Conservation (phyloP, 1,140 invertebrate genomes). For the Penaeus chinensis region DNA sequence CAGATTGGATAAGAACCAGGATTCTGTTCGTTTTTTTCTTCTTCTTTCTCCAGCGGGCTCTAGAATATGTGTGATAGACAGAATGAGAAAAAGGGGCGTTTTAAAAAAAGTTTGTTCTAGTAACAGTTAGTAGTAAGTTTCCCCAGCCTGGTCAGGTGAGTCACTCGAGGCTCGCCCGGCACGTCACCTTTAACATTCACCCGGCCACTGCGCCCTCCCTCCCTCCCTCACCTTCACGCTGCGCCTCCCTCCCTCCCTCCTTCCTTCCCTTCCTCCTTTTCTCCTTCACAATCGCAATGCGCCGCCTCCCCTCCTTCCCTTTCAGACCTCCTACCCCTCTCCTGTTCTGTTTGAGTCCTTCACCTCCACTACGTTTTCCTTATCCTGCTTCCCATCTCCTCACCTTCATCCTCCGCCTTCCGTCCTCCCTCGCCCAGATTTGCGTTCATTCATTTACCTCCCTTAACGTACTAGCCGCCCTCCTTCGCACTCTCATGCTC, state of each 20-base stretch:
- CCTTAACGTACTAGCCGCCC: no score
- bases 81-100: no score
- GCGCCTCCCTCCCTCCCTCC: constrained; percentile 1
- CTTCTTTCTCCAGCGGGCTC: not conserved
- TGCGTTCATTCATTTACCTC: not conserved
- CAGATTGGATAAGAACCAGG: no score
- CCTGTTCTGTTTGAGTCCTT: not conserved
- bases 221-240: constrained; percentile 6
- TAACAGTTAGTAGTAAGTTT: constrained; percentile 8
- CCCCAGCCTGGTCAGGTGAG: constrained; percentile 15
- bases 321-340: not conserved
- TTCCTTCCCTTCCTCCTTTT: not conserved
- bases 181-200: constrained; percentile 18
- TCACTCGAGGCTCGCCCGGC: constrained; percentile 17
- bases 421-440: not conserved
- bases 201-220: constrained; percentile 6
- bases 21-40: not conserved
- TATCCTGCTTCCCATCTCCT: no score
- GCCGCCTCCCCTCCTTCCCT: not conserved
- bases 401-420: not conserved
- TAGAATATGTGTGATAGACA: no score
- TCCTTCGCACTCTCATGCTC: not conserved
- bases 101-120: no score
- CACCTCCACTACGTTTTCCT: not conserved
- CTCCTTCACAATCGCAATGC: not conserved